Percentiles rank a stretch among this genome's conserved stretches.
Evolutionary conservation across 2,797 vertebrate genomes (phyloP).

Genomic region (Knipowitschia caucasica): DNA sequence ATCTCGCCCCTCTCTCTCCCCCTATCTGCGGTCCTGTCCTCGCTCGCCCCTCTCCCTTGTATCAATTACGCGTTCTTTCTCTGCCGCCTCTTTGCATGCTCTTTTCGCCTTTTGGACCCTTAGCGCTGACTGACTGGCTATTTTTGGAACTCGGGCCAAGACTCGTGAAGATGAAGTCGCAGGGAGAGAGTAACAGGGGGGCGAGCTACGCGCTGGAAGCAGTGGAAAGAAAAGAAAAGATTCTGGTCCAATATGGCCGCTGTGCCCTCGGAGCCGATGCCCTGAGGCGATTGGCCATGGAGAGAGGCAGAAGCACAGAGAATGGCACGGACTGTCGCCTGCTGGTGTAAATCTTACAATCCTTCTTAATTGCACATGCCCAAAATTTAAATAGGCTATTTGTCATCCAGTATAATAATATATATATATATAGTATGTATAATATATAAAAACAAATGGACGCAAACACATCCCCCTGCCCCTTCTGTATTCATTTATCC

Average conservation of each 20-base stretch:
- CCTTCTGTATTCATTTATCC: too few relatives aligned
- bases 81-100: conserved; percentile 47
- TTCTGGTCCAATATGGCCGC: conserved; percentile 49
- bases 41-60: conserved; percentile 21
- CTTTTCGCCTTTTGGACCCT: conserved; percentile 64
- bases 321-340: conserved; percentile 27
- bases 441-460: too few relatives aligned
- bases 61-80: conserved; percentile 63
- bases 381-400: too few relatives aligned
- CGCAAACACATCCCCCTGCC: too few relatives aligned
- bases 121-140: conserved; percentile 52
- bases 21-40: conserved; percentile 32
- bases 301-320: conserved; percentile 45
- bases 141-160: conserved; percentile 60
- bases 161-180: conserved; percentile 45
- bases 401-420: too few relatives aligned
- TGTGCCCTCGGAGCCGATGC: conserved; percentile 43
- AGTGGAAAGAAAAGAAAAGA: conserved; percentile 22
- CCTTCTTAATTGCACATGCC: too few relatives aligned
- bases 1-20: neutral
- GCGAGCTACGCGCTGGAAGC: conserved; percentile 43
- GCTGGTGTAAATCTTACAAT: too few relatives aligned
- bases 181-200: conserved; percentile 21
- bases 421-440: too few relatives aligned
- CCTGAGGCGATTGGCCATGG: conserved; percentile 53